phyloP scores from a whole-genome alignment of 2,888 invertebrate species.

The Lasioglossum malachurum region DNA sequence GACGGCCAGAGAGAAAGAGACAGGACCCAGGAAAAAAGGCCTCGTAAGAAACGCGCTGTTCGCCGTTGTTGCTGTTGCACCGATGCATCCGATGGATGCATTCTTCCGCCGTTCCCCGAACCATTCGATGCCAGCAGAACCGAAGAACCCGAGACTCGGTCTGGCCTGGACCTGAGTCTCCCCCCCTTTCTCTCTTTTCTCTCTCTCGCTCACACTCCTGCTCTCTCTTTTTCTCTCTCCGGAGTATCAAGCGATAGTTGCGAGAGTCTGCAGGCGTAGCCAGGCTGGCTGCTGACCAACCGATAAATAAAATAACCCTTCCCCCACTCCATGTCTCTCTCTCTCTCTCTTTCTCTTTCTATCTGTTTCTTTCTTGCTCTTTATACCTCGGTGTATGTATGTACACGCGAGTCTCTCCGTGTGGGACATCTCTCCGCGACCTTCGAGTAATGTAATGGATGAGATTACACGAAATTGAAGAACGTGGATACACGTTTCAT shows the following conservation, averaged over 20 bases:
- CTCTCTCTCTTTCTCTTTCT: neutral
- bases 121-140: conserved; percentile 50
- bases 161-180: conserved; percentile 19
- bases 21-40: conserved; percentile 31
- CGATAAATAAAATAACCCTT: conserved; percentile 80
- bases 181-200: conserved; percentile 2
- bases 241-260: conserved; percentile 41
- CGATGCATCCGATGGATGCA: conserved; percentile 71
- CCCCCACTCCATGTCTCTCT: neutral
- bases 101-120: conserved; percentile 78
- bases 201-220: neutral
- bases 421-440: neutral
- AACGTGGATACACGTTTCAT: neutral
- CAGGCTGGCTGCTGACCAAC: conserved; percentile 73
- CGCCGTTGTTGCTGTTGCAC: conserved; percentile 54
- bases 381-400: neutral
- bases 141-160: conserved; percentile 48
- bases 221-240: conserved; percentile 8
- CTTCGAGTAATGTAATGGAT: neutral
- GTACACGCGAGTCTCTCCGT: neutral
- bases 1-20: conserved; percentile 34
- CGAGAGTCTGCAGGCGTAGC: conserved; percentile 51
- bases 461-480: conserved; percentile 10
- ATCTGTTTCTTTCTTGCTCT: neutral
- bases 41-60: conserved; percentile 51